These are phyloP conservation scores for Hemicentrotus pulcherrimus DNA, from an alignment of 35 echinoderm and acorn worm species.

Conservation along the genomic window DNA sequence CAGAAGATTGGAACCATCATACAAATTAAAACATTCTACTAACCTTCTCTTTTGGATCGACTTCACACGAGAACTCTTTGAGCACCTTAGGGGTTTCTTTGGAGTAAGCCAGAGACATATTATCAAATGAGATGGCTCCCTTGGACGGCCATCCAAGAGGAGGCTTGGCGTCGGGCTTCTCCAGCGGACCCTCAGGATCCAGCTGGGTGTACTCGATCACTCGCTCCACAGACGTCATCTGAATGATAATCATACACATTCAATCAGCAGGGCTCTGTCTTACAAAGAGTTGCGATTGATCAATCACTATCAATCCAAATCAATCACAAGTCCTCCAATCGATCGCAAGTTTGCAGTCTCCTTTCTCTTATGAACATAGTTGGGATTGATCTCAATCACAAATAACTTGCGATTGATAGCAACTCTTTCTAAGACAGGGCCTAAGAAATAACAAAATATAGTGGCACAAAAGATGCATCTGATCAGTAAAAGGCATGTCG, in stretches of 20 bases:
- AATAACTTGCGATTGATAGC: no score
- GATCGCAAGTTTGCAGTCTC: no score
- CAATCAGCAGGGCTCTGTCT: not conserved
- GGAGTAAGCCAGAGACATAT: slow-evolving; percentile 74
- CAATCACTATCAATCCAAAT: no score
- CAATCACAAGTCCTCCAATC: no score
- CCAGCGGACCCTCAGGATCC: slow-evolving; percentile 78
- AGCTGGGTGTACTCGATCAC: slow-evolving; percentile 88
- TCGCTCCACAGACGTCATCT: slow-evolving; percentile 96
- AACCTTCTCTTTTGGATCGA: slow-evolving; percentile 81
- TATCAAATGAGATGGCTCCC: slow-evolving; percentile 62
- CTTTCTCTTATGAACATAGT: no score
- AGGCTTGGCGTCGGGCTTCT: slow-evolving; percentile 61
- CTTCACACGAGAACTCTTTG: slow-evolving; percentile 71
- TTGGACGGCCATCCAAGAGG: slow-evolving; percentile 63
- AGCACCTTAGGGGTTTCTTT: slow-evolving; percentile 65
- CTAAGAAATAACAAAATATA: not conserved
- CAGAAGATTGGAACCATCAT: not conserved
- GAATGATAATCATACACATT: not conserved
- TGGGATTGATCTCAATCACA: no score
- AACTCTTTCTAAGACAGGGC: no score
- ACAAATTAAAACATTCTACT: not conserved
- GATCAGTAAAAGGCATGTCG: no score
- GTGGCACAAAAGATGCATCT: no score
- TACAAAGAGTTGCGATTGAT: no score